Base-by-base conservation (phyloP, 2,888 invertebrate species). In the Phorcus lineatus region DNA sequence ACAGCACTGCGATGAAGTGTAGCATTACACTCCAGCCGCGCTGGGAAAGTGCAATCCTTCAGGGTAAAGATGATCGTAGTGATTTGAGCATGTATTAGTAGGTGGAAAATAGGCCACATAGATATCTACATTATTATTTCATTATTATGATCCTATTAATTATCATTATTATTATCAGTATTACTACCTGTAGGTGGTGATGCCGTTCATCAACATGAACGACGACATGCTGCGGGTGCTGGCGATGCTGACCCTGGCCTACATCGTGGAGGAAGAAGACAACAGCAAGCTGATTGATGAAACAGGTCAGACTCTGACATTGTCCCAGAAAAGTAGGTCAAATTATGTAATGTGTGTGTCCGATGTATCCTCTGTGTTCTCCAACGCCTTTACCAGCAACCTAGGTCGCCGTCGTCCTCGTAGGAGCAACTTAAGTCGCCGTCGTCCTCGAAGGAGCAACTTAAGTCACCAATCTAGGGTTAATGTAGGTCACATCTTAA, bases 151-250 rank as follows among this genome's bases (percentile, higher is more conserved):
- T n/a, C n/a, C n/a, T n/a, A n/a, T n/a, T n/a, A n/a, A n/a, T n/a
- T n/a, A n/a, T n/a, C n/a, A n/a, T n/a, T n/a, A n/a, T n/a, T n/a
- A n/a, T n/a, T n/a, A n/a, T n/a, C n/a, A 24, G 7, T 36, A 16
- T 70, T 24, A 53, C 0, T 36, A 7, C 0, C 85, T 84, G 9
- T 82, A 89, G 89, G 86, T 87, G 28, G 85, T 90, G n/a, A 88
- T 87, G 85, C 89, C 90, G 75, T 90, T 90, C 80, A 84, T 89
- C 67, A 85, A 86, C 31, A 84, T 87, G 28, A 88, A 91, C 67
- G 90, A 91, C 77, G 91, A 91, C 57, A 90, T 91, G 86, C 85
- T 91, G 76, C 88, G 89, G 79, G 89, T 89, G 16, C 82, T 91
- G 17, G 88, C 91, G 13, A 88, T 90, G 84, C 82, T 90, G 77